A percentile compares a stretch with the other conserved stretches of the same genome.
phyloP scores from a whole-genome alignment of 2,888 invertebrate species.

The Drosophila rellima region DNA sequence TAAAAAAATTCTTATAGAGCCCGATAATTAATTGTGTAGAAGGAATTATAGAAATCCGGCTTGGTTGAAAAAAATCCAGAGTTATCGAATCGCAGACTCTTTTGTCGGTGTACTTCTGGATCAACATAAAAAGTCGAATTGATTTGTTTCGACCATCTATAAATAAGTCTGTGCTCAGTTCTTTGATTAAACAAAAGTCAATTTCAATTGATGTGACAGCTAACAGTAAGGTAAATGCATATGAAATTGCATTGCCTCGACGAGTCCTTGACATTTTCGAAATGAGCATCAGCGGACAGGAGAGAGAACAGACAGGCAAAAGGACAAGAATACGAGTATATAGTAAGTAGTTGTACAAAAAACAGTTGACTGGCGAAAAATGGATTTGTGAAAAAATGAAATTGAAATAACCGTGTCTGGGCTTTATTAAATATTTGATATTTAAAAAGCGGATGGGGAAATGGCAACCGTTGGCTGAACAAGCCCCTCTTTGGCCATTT shows the following conservation, averaged over 20 bases:
- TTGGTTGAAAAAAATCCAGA: too few species aligned
- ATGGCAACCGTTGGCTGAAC: constrained; percentile 56
- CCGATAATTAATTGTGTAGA: too few species aligned
- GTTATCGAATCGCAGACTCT: too few species aligned
- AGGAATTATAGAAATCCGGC: too few species aligned
- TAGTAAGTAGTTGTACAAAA: constrained; percentile 55
- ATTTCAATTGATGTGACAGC: constrained; percentile 45
- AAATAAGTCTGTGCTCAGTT: not conserved
- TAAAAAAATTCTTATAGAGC: too few species aligned
- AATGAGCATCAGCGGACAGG: constrained; percentile 55
- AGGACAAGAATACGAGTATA: not conserved
- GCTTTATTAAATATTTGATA: constrained; percentile 69
- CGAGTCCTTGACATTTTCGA: constrained; percentile 77
- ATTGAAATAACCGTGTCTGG: constrained; percentile 65
- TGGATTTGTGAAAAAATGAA: constrained; percentile 23
- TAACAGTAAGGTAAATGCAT: constrained; percentile 64
- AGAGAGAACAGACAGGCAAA: constrained; percentile 5
- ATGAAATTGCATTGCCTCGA: constrained; percentile 61
- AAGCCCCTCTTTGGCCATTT: not conserved
- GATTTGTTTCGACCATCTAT: not conserved
- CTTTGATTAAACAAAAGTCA: constrained; percentile 57
- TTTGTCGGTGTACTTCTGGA: not conserved
- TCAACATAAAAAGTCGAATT: not conserved
- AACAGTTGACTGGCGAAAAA: constrained; percentile 59
- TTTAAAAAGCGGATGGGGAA: constrained; percentile 63